phyloP scores from a whole-genome alignment of 2,797 vertebrate genomes.

The Gymnothorax reevesii region DNA sequence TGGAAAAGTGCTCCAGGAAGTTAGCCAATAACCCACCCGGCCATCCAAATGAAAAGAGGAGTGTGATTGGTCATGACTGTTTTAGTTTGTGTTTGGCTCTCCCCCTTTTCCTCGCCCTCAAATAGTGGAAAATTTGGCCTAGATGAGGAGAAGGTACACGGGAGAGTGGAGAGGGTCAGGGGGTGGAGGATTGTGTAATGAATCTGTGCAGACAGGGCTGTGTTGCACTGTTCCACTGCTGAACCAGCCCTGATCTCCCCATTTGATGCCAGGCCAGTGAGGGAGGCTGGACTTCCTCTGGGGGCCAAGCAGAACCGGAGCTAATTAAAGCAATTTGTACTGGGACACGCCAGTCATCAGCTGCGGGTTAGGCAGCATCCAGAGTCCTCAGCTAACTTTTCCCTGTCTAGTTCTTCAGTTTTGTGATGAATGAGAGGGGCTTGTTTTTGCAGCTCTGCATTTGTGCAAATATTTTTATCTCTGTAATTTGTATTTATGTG shows the following conservation, averaged over 20 bases:
- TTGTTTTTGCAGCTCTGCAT: neutral
- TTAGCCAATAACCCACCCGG: neutral
- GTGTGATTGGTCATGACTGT: neutral
- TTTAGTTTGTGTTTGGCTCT: neutral
- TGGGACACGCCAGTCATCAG: neutral
- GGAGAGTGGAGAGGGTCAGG: conserved; percentile 6
- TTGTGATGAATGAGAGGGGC: neutral
- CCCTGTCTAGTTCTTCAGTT: neutral
- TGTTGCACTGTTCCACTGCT: neutral
- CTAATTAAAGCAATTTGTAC: neutral
- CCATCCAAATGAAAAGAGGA: conserved; percentile 13
- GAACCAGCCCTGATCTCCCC: neutral
- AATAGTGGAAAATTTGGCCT: conserved; percentile 4
- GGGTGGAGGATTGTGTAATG: neutral
- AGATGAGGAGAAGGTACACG: conserved; percentile 5
- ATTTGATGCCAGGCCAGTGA: no score
- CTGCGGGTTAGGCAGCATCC: neutral
- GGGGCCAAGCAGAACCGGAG: neutral
- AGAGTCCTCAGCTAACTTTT: neutral
- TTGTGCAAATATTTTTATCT: neutral
- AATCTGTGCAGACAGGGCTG: neutral
- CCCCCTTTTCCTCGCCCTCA: neutral
- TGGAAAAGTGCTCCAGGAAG: conserved; percentile 25
- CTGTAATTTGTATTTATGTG: neutral
- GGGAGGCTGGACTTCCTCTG: neutral